These are phyloP conservation scores for Subanguina moxae DNA, from an alignment of 1,140 invertebrate species.

Conservation along the genomic window DNA sequence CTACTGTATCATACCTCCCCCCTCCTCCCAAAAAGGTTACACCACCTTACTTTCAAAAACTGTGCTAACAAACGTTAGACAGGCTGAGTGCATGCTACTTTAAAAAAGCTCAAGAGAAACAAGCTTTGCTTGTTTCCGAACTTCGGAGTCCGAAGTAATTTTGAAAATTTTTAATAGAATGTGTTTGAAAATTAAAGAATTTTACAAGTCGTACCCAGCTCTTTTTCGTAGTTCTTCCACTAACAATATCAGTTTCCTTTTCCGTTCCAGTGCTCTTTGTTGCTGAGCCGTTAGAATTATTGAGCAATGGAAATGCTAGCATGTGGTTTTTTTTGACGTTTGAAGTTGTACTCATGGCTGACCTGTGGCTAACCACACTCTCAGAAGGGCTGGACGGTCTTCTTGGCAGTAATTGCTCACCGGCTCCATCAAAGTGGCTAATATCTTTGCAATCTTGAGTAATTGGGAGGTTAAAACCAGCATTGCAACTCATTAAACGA, in stretches of 20 bases:
- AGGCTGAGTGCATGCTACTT: too few relatives aligned
- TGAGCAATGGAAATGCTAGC: too few relatives aligned
- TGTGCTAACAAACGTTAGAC: too few relatives aligned
- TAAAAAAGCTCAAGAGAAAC: too few relatives aligned
- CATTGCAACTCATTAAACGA: slow-evolving; percentile 30
- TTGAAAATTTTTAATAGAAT: too few relatives aligned
- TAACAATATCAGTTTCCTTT: slow-evolving; percentile 9
- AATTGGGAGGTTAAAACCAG: slow-evolving; percentile 11
- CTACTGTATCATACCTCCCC: too few relatives aligned
- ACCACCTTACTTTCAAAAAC: too few relatives aligned
- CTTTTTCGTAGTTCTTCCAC: slow-evolving; percentile 24
- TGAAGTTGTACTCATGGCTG: not conserved
- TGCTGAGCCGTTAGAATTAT: too few relatives aligned
- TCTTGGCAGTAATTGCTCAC: slow-evolving; percentile 11
- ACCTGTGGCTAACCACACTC: slow-evolving; percentile 29
- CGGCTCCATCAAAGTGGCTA: not conserved
- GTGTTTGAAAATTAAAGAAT: slow-evolving; percentile 9
- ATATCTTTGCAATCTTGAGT: not conserved
- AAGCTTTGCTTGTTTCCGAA: too few relatives aligned
- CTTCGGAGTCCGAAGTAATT: too few relatives aligned
- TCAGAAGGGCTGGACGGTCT: slow-evolving; percentile 32
- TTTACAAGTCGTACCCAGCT: slow-evolving; percentile 28
- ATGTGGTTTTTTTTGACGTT: not conserved
- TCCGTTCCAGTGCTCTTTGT: not conserved
- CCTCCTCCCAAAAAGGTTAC: too few relatives aligned